Base-by-base conservation (phyloP, 2,888 invertebrate species). In the Lasioglossum morio region DNA sequence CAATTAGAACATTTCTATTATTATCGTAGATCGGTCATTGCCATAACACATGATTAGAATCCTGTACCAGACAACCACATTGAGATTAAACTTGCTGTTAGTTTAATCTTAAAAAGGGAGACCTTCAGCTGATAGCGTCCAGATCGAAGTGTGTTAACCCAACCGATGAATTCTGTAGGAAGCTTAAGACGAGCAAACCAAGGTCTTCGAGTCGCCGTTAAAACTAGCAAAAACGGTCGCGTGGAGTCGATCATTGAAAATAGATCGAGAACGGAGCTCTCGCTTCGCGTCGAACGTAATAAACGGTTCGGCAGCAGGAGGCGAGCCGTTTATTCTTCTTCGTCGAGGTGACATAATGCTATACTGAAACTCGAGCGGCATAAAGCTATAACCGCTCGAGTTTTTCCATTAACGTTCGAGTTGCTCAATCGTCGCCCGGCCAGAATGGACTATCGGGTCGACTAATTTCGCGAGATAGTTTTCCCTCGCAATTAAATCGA, bases 401-500 rank as follows among this genome's bases (percentile, higher is more conserved):
- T 27, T 48, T 73, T 74, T 53, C 77, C n/a, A 7, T 69, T 77
- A 23, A 23, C 23, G 30, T 23, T 66, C 73, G 34, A 66, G 75
- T 63, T 72, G 70, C 27, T 76, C 14, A 46, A 79, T 75, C 60
- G 30, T 16, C n/a, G 19, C 4, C 34, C 8, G 10, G 0, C 19
- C 30, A 27, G n/a, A 40, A 19, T n/a, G 37, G n/a, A 5, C 30
- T 19, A 60, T 69, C 57, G 16, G 16, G 34, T 37, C 19, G 77
- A 84, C 72, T 34, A 37, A 48, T 78, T 74, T 70, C 69, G 57
- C 69, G 30, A 34, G 60, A 82, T 12, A 27, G 74, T 82, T 74
- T 75, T 70, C 70, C 19, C n/a, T 60, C n/a, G 40, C 40, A 75
- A 82, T 82, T 60, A 72, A 78, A 85, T 57, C 53, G 10, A 23